Evolutionary conservation across 2,113 vertebrate genomes (phyloP), one percentile per base, ranked within the genome.

Genomic region (Cyprinodon variegatus): DNA sequence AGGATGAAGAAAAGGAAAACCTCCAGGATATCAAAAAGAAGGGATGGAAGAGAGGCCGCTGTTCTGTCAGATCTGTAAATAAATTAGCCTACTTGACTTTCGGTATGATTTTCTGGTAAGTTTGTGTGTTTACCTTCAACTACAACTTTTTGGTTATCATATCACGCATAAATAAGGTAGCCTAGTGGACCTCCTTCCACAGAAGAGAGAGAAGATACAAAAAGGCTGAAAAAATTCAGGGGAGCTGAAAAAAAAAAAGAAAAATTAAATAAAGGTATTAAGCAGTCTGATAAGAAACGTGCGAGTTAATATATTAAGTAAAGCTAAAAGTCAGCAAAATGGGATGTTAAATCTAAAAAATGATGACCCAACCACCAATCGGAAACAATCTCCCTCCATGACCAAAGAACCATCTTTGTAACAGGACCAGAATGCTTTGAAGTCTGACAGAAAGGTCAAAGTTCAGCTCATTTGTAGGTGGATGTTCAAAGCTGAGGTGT

Each of bases 231-330:
- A 61, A 78, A 45, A 65, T 84, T 83, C 75, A 77, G 79, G 71
- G 68, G 63, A 74, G 68, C 50, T 14, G 68, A 29, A 40, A 22
- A 70, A 72, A 46, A 53, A 20, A 12, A 6, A 50, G 43, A 1
- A 29, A 73, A 73, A 74, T 75, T 70, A 76, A 77, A 88, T 70
- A 46, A 78, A 63, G 62, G 69, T 36, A 79, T 79, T 12, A 77
- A 79, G 53, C 76, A 1, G 40, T 59, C 36, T 72, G 67, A 61
- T 70, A 71, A 72, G 70, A 4, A 7, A 2, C 6, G 41, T 13
- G 59, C 37, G 41, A 22, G 69, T 13, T 40, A 37, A 29, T 43
- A 39, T 14, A 61, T 63, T 41, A 9, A 11, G 43, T 2, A 11
- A 45, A 8, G 43, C 3, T 45, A 12, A 17, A 17, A 50, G 7